Percentiles rank a stretch among this genome's conserved stretches.
Conservation (phyloP, 30 jellyfish, hydroid and myxozoan genomes). For the Pseudorhiza aurosa region DNA sequence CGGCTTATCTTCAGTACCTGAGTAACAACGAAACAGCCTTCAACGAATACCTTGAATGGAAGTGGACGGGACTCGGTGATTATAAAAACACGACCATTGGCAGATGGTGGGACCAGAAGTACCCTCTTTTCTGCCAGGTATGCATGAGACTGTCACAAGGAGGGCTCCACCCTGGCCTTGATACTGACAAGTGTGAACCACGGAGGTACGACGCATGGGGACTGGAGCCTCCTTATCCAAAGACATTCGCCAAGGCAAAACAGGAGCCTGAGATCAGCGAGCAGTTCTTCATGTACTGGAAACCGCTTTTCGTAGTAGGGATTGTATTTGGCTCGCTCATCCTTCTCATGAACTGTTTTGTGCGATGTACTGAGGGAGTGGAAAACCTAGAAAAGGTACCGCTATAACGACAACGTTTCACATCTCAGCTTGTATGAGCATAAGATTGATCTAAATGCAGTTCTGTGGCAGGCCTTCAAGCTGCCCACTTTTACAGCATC, state of each 20-base stretch:
- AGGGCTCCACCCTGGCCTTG: slow-evolving; percentile 87
- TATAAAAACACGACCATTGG: slow-evolving; percentile 88
- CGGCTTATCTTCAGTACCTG: slow-evolving; percentile 75
- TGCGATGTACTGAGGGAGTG: slow-evolving; percentile 20
- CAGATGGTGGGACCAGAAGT: slow-evolving; percentile 95
- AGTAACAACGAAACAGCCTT: slow-evolving; percentile 91
- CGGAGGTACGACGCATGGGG: slow-evolving; percentile 92
- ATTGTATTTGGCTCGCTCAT: slow-evolving; percentile 30
- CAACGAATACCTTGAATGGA: slow-evolving; percentile 88
- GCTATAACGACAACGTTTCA: background rate
- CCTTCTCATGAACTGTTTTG: slow-evolving; percentile 55
- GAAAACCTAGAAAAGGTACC: slow-evolving; percentile 15
- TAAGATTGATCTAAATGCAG: too few species aligned
- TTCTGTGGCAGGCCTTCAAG: too few species aligned
- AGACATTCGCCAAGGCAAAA: slow-evolving; percentile 11
- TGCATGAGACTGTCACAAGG: slow-evolving; percentile 98
- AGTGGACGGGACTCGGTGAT: slow-evolving; percentile 90
- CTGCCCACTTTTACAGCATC: too few species aligned
- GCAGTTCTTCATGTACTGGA: slow-evolving; percentile 57
- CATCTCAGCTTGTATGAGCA: too few species aligned
- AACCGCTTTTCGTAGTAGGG: slow-evolving; percentile 30
- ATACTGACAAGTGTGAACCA: slow-evolving; percentile 84
- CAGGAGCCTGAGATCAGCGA: slow-evolving; percentile 33
- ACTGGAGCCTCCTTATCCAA: slow-evolving; percentile 68
- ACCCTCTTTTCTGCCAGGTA: slow-evolving; percentile 96